A percentile compares a stretch with the other conserved stretches of the same genome.
These are phyloP conservation scores for Rachycentron canadum DNA, from an alignment of 2,797 vertebrate species.

Conservation along the genomic window DNA sequence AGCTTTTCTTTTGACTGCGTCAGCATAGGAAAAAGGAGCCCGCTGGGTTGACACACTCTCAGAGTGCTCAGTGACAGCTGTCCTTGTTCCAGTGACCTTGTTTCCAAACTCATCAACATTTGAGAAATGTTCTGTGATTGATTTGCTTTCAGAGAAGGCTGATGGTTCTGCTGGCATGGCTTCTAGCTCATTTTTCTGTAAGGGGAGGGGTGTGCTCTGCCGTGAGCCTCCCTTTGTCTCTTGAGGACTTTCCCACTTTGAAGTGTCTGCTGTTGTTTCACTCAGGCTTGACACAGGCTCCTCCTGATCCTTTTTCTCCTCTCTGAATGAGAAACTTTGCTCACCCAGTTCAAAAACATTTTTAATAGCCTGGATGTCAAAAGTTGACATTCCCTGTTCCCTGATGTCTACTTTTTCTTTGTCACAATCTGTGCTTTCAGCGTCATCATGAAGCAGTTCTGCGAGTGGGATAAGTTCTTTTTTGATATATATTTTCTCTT, in stretches of 20 bases:
- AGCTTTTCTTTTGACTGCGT: slow-evolving; percentile 89
- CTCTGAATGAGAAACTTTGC: slow-evolving; percentile 77
- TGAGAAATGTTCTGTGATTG: slow-evolving; percentile 83
- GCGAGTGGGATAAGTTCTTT: slow-evolving; percentile 73
- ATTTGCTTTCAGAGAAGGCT: slow-evolving; percentile 82
- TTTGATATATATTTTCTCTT: slow-evolving; percentile 70
- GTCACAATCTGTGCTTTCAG: slow-evolving; percentile 71
- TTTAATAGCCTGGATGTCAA: slow-evolving; percentile 87
- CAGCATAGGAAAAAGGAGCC: slow-evolving; percentile 91
- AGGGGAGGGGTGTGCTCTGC: slow-evolving; percentile 75
- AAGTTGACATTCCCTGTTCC: slow-evolving; percentile 81
- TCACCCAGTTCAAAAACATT: slow-evolving; percentile 88
- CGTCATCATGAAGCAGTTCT: slow-evolving; percentile 70
- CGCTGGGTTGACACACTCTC: slow-evolving; percentile 75
- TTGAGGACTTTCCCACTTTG: slow-evolving; percentile 78
- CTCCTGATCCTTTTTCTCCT: slow-evolving; percentile 80
- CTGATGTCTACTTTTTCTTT: slow-evolving; percentile 68
- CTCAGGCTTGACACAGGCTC: slow-evolving; percentile 79
- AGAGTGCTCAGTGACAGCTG: slow-evolving; percentile 79
- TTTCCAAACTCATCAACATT: slow-evolving; percentile 84
- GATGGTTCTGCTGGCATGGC: slow-evolving; percentile 74
- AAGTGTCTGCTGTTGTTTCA: slow-evolving; percentile 79
- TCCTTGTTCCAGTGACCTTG: slow-evolving; percentile 81
- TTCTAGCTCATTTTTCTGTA: slow-evolving; percentile 65
- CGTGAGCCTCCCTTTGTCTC: slow-evolving; percentile 72